Evolutionary conservation across 2,888 invertebrate species (phyloP).

Genomic region (Aspidiotus rigidus): DNA sequence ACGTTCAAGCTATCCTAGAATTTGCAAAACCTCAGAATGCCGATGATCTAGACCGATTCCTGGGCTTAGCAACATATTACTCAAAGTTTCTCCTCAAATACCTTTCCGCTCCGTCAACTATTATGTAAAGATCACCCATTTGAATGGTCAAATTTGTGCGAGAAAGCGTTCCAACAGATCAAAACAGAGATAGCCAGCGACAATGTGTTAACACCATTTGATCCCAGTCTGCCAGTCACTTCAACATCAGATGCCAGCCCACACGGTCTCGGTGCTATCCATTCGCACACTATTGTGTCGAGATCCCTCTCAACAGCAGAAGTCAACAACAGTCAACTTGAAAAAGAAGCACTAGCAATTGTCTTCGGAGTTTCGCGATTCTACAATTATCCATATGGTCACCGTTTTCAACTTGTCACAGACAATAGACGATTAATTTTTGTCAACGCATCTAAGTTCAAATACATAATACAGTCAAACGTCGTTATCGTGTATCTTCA

Average conservation of each 20-base stretch:
- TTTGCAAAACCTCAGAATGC: conserved; percentile 30
- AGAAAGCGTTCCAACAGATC: conserved; percentile 36
- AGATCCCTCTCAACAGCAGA: neutral
- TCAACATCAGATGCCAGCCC: conserved; percentile 35
- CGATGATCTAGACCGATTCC: conserved; percentile 35
- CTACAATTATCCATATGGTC: neutral
- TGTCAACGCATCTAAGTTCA: too few relatives aligned
- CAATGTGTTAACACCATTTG: conserved; percentile 36
- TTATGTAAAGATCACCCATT: conserved; percentile 33
- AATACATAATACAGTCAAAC: too few relatives aligned
- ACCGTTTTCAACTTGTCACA: neutral
- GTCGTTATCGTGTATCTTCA: too few relatives aligned
- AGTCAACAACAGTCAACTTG: conserved; percentile 35
- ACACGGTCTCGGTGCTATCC: conserved; percentile 32
- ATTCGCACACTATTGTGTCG: neutral
- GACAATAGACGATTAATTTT: conserved; percentile 5
- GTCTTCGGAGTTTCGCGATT: conserved; percentile 1
- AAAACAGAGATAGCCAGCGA: conserved; percentile 37
- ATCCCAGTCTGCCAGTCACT: conserved; percentile 36
- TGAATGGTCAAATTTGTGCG: conserved; percentile 35
- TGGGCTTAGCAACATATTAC: conserved; percentile 37
- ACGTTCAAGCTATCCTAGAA: conserved; percentile 32
- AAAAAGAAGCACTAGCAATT: conserved; percentile 14
- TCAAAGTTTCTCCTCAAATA: conserved; percentile 34
- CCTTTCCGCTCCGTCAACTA: conserved; percentile 34